Conservation (phyloP, 2,888 invertebrate species). For the Lasioglossum malachurum region DNA sequence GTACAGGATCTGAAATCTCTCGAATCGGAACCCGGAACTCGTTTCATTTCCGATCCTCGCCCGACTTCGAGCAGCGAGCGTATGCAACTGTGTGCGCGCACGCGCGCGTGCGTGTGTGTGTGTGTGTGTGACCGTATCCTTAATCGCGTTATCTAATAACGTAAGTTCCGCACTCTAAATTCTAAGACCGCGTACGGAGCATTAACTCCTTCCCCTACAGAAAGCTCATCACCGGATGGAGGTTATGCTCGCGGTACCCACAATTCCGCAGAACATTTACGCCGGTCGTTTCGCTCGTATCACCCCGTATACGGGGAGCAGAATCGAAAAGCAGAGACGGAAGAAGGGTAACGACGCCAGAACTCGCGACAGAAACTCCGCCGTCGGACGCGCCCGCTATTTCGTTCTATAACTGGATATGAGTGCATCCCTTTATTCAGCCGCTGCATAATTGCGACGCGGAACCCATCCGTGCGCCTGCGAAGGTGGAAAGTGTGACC, state of each 20-base stretch:
- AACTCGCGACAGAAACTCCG: conserved; percentile 45
- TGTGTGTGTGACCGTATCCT: background rate
- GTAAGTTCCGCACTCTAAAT: background rate
- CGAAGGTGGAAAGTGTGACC: conserved; percentile 39
- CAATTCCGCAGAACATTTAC: conserved; percentile 34
- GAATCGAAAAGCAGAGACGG: conserved; percentile 26
- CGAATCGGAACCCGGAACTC: background rate
- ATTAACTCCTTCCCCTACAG: background rate
- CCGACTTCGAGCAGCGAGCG: background rate
- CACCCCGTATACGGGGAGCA: conserved; percentile 18
- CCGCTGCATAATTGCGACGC: conserved; percentile 67
- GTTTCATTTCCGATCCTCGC: background rate
- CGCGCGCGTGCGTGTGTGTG: background rate
- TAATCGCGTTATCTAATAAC: conserved; percentile 4
- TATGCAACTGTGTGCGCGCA: background rate
- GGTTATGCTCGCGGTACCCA: background rate
- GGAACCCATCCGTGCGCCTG: conserved; percentile 36
- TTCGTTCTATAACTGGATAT: conserved; percentile 63
- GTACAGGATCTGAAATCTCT: background rate
- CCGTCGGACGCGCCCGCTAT: conserved; percentile 35
- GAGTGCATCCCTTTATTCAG: conserved; percentile 63
- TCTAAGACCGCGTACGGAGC: background rate
- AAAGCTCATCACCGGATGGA: conserved; percentile 7
- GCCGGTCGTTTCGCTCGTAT: conserved; percentile 2
- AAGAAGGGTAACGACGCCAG: background rate